phyloP scores from a whole-genome alignment of 2,888 invertebrate genomes.

The Nemapogon koenigi region DNA sequence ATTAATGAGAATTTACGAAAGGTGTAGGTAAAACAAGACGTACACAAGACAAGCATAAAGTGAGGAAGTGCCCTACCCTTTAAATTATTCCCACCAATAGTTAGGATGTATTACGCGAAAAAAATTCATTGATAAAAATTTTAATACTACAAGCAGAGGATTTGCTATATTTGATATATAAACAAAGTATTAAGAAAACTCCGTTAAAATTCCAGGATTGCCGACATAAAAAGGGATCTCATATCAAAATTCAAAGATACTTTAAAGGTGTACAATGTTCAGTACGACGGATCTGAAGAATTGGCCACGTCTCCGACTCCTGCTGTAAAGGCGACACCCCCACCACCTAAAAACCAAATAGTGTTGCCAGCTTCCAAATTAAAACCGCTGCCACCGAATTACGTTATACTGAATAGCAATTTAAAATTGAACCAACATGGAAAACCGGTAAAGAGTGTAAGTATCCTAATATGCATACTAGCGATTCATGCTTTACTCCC shows the following conservation, averaged over 20 bases:
- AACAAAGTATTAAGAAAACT: too few relatives aligned
- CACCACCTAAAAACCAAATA: constrained; percentile 22
- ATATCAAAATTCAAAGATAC: constrained; percentile 25
- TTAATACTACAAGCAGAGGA: too few relatives aligned
- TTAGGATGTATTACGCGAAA: too few relatives aligned
- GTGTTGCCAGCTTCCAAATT: constrained; percentile 49
- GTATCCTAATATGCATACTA: constrained; percentile 1
- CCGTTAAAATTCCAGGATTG: constrained; percentile 34
- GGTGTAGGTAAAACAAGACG: too few relatives aligned
- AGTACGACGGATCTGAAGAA: constrained; percentile 4
- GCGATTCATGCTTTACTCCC: neutral
- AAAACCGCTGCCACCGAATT: constrained; percentile 42
- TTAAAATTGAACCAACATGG: neutral
- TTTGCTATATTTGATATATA: too few relatives aligned
- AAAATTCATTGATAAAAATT: too few relatives aligned
- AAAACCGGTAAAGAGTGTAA: neutral
- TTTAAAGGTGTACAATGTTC: constrained; percentile 18
- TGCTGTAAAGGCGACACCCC: too few relatives aligned
- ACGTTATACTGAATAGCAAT: constrained; percentile 27
- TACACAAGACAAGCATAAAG: too few relatives aligned
- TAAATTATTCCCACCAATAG: too few relatives aligned
- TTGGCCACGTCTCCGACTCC: constrained; percentile 7
- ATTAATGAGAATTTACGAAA: too few relatives aligned
- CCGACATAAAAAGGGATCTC: constrained; percentile 27
- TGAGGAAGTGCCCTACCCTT: too few relatives aligned